phyloP scores from a whole-genome alignment of 30 jellyfish, hydroid and myxozoan species.

The Cassiopea andromeda region DNA sequence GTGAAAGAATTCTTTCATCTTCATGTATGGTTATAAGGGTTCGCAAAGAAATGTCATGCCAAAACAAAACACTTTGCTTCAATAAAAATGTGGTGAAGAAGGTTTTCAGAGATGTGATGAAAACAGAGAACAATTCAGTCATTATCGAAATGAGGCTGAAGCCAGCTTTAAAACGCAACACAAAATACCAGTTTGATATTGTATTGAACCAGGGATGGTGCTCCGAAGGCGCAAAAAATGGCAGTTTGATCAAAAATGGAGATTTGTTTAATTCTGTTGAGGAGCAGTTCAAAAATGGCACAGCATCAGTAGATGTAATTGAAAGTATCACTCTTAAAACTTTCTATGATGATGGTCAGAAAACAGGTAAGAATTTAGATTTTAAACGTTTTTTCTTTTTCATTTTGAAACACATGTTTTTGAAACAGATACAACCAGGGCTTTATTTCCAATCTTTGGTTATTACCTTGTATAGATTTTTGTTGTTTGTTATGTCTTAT shows the following conservation, averaged over 20 bases:
- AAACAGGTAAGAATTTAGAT: slow-evolving; percentile 8
- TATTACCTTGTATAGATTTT: no score
- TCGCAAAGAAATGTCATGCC: not conserved
- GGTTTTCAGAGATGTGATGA: not conserved
- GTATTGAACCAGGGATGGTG: slow-evolving; percentile 43
- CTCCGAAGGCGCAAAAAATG: slow-evolving; percentile 12
- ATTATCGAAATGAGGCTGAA: not conserved
- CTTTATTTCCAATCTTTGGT: no score
- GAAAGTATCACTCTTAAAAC: not conserved
- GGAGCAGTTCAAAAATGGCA: not conserved
- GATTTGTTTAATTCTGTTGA: slow-evolving; percentile 23
- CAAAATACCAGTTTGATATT: slow-evolving; percentile 12
- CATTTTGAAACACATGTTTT: no score
- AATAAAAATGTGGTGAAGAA: not conserved
- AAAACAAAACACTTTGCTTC: not conserved
- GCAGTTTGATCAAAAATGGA: slow-evolving; percentile 38
- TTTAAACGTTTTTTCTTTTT: no score
- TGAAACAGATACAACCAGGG: no score
- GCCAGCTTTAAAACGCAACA: not conserved
- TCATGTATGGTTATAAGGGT: slow-evolving; percentile 21
- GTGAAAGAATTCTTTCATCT: not conserved
- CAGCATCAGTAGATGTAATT: not conserved
- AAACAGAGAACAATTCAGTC: slow-evolving; percentile 9
- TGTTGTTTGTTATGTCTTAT: no score
- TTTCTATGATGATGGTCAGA: slow-evolving; percentile 11